Percentiles rank a stretch among this genome's conserved stretches.
Evolutionary conservation across 1,140 invertebrate species (phyloP).

Genomic region (Steinernema khuongi): DNA sequence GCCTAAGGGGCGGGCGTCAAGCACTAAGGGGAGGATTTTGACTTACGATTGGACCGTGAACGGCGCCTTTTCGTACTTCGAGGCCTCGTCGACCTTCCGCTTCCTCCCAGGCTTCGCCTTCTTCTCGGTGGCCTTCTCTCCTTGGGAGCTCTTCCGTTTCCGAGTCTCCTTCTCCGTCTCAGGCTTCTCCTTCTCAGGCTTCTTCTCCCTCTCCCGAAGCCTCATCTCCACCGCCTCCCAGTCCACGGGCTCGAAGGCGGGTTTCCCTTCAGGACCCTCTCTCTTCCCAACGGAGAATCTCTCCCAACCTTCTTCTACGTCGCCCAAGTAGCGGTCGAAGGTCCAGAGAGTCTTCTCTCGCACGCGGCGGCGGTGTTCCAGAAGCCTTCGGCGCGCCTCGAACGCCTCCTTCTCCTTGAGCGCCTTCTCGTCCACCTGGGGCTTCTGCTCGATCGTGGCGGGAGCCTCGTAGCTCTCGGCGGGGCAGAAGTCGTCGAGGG

Average conservation of each 20-base stretch:
- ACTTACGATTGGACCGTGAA: conserved; percentile 12
- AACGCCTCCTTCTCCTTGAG: conserved; percentile 78
- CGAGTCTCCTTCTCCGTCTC: not conserved
- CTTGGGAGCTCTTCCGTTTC: conserved; percentile 6
- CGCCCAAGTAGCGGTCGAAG: conserved; percentile 1
- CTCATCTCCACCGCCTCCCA: not conserved
- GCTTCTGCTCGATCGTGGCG: not conserved
- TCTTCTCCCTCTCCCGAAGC: not conserved
- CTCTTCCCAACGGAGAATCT: not conserved
- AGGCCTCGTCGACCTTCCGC: too few species aligned
- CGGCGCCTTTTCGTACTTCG: not conserved
- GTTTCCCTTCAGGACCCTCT: not conserved
- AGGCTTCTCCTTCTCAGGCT: not conserved
- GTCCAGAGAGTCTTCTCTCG: conserved; percentile 62
- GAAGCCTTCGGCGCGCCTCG: not conserved
- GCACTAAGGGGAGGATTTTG: not conserved
- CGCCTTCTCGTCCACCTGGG: conserved; percentile 70
- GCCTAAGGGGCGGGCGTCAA: too few species aligned
- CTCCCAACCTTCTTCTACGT: conserved; percentile 13
- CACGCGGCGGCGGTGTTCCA: conserved; percentile 76
- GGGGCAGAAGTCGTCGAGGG: not conserved
- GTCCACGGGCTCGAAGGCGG: not conserved
- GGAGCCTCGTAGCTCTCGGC: not conserved
- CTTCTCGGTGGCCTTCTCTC: not conserved
- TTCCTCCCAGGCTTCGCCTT: too few species aligned